Evolutionary conservation across 2,113 vertebrate species (phyloP).

Genomic region (Amphiprion ocellaris): DNA sequence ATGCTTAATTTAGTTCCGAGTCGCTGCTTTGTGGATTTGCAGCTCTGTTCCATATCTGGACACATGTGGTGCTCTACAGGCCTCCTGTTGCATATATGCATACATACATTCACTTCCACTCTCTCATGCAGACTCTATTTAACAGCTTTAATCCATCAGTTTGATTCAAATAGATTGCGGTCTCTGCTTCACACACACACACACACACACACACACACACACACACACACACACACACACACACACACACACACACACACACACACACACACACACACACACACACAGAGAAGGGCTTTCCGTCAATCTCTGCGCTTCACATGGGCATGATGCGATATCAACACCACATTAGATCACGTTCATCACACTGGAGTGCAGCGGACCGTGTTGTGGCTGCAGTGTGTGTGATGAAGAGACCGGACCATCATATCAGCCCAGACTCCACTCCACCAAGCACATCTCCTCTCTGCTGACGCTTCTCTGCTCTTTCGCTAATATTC

Average conservation of each 20-base stretch:
- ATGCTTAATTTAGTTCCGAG: background rate
- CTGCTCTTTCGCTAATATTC: slow-evolving; percentile 15
- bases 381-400: background rate
- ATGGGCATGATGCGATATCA: slow-evolving; percentile 32
- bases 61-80: background rate
- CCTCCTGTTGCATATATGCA: slow-evolving; percentile 1
- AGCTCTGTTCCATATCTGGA: background rate
- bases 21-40: background rate
- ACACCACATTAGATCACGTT: slow-evolving; percentile 57
- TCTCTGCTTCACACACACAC: background rate
- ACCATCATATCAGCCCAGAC: slow-evolving; percentile 51
- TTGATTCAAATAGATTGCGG: slow-evolving; percentile 45
- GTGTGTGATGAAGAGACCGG: slow-evolving; percentile 28
- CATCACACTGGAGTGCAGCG: slow-evolving; percentile 42
- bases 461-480: slow-evolving; percentile 30
- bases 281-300: background rate
- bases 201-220: background rate
- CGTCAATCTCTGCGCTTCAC: slow-evolving; percentile 24
- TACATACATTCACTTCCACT: slow-evolving; percentile 5
- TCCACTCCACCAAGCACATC: slow-evolving; percentile 57
- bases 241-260: too few species aligned
- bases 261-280: background rate
- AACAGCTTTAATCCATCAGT: slow-evolving; percentile 51
- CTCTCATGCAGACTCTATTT: slow-evolving; percentile 15
- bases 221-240: too few species aligned